Conservation (phyloP, 2,888 invertebrate species). For the Eudemis profundana region DNA sequence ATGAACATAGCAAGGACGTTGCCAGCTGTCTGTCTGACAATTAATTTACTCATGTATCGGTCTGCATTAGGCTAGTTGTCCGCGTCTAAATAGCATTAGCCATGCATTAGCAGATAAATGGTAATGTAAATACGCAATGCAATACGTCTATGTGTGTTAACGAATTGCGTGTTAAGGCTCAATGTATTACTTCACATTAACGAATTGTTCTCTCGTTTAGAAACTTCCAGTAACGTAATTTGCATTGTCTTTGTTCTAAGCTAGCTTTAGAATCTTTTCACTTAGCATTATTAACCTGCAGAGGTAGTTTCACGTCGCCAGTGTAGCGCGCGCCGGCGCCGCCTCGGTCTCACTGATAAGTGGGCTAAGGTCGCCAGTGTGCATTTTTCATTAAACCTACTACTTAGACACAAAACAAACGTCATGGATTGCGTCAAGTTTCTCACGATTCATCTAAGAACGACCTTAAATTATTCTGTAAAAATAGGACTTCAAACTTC, state of each 20-base stretch:
- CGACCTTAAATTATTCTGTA: constrained; percentile 3
- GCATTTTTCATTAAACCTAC: constrained; percentile 68
- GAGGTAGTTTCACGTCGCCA: constrained; percentile 37
- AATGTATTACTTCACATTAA: constrained; percentile 47
- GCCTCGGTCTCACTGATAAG: constrained; percentile 59
- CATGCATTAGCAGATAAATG: not conserved
- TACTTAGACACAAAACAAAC: constrained; percentile 52
- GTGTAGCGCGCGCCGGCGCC: constrained; percentile 49
- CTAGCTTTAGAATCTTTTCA: constrained; percentile 9
- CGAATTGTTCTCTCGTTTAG: constrained; percentile 48
- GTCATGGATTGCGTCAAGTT: constrained; percentile 32
- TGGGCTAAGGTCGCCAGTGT: constrained; percentile 77
- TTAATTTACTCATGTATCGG: constrained; percentile 13
- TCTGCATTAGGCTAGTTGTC: not conserved
- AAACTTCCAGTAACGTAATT: constrained; percentile 57
- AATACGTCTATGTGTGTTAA: not conserved
- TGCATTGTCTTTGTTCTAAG: constrained; percentile 30
- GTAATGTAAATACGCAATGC: not conserved
- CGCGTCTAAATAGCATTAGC: constrained; percentile 5
- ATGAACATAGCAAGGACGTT: constrained; percentile 59
- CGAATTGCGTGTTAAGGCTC: not conserved
- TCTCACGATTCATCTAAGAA: constrained; percentile 26
- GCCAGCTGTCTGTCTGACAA: not conserved
- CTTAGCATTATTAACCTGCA: constrained; percentile 17
- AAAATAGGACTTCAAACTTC: not conserved